Conservation (phyloP, 2,888 invertebrate species). For the Leptinotarsa juncta region DNA sequence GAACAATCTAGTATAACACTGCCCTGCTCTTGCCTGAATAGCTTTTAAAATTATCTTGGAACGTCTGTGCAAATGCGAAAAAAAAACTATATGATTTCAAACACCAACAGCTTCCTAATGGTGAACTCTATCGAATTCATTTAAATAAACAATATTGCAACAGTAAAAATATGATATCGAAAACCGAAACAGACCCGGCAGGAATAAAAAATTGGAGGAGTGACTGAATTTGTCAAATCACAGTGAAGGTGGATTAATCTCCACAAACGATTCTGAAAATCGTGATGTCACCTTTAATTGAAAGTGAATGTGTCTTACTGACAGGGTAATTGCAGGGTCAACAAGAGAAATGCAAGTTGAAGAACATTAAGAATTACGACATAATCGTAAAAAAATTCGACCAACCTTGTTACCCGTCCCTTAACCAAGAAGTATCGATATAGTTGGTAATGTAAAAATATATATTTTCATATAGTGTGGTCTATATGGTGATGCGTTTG, state of each 20-base stretch:
- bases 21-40: too few relatives aligned
- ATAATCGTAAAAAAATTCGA: conserved; percentile 1
- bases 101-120: too few relatives aligned
- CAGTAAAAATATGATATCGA: too few relatives aligned
- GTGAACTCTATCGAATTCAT: too few relatives aligned
- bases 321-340: conserved; percentile 14
- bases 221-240: neutral
- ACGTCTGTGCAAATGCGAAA: too few relatives aligned
- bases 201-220: neutral
- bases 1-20: too few relatives aligned
- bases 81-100: too few relatives aligned
- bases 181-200: too few relatives aligned
- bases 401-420: neutral
- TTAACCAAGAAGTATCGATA: neutral
- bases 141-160: too few relatives aligned
- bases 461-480: too few relatives aligned
- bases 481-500: too few relatives aligned
- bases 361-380: conserved; percentile 2
- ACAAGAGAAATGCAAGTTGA: conserved; percentile 3
- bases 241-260: neutral
- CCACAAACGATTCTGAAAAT: conserved; percentile 2
- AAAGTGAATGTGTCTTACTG: conserved; percentile 12
- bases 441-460: neutral
- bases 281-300: conserved; percentile 9
- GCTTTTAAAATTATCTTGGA: too few relatives aligned